Percentiles rank a stretch among this genome's conserved stretches.
Conservation (phyloP, 2,113 vertebrate species). For the Anseranas semipalmata region DNA sequence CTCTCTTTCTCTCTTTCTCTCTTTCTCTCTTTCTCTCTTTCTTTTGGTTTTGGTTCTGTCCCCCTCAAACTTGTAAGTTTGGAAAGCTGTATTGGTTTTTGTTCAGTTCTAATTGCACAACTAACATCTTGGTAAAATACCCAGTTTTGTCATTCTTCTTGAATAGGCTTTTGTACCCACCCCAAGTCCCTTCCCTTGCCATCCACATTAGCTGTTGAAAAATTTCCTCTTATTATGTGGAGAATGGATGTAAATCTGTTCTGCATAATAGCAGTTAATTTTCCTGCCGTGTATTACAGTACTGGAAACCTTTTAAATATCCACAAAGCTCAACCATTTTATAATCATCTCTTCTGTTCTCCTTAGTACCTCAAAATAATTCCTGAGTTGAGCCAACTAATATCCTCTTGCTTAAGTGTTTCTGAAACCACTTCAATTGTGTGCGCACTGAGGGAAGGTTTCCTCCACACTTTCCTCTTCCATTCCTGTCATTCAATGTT, state of each 20-base stretch:
- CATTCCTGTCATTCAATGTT: constrained; percentile 29
- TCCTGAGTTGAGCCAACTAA: constrained; percentile 23
- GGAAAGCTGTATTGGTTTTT: neutral
- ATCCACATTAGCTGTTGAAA: neutral
- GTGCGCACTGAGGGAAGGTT: neutral
- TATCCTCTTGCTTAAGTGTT: constrained; percentile 28
- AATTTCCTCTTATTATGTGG: neutral
- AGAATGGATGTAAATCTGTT: neutral
- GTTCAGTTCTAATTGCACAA: neutral
- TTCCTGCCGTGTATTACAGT: neutral
- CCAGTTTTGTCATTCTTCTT: neutral
- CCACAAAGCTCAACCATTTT: neutral
- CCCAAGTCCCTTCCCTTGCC: neutral
- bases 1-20: neutral
- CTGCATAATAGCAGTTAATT: neutral
- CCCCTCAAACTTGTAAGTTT: neutral
- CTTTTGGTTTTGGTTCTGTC: neutral
- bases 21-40: neutral
- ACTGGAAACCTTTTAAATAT: constrained; percentile 32
- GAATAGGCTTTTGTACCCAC: neutral
- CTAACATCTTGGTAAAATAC: neutral
- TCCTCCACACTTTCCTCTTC: neutral
- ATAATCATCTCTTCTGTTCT: constrained; percentile 31
- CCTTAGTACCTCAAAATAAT: constrained; percentile 35
- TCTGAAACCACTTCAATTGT: constrained; percentile 40